These are phyloP conservation scores for Atherix ibis DNA, from an alignment of 2,888 invertebrate species.

Conservation along the genomic window DNA sequence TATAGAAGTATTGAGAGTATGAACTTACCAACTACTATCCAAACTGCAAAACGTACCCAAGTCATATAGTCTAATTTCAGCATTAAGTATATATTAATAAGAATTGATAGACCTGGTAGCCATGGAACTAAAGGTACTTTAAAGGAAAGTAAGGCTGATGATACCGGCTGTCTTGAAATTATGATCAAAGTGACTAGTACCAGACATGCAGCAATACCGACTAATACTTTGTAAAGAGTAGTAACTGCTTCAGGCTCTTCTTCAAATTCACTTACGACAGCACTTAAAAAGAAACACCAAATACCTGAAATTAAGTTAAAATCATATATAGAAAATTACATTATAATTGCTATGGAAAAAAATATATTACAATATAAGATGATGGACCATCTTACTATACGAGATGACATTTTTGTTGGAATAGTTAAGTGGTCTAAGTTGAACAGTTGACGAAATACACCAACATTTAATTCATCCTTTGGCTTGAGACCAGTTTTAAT, in stretches of 20 bases:
- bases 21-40: slow-evolving; percentile 55
- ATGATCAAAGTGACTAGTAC: slow-evolving; percentile 34
- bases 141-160: slow-evolving; percentile 44
- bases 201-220: slow-evolving; percentile 16
- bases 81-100: slow-evolving; percentile 76
- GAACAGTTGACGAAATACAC: too few relatives aligned
- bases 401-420: too few relatives aligned
- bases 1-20: too few relatives aligned
- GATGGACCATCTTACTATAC: slow-evolving; percentile 24
- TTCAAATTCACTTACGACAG: slow-evolving; percentile 20
- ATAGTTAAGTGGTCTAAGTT: too few relatives aligned
- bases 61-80: slow-evolving; percentile 43
- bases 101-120: slow-evolving; percentile 63
- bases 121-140: slow-evolving; percentile 69
- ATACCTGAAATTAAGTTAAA: slow-evolving; percentile 15
- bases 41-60: slow-evolving; percentile 69
- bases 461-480: too few relatives aligned
- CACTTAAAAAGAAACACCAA: slow-evolving; percentile 21
- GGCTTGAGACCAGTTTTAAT: too few relatives aligned
- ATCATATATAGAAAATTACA: too few relatives aligned
- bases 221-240: slow-evolving; percentile 14
- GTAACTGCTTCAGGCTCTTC: slow-evolving; percentile 16
- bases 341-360: too few relatives aligned
- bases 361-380: slow-evolving; percentile 34
- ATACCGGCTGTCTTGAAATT: slow-evolving; percentile 45